Evolutionary conservation across 2,888 invertebrate species (phyloP).

Genomic region (Trissoscelio sp.): DNA sequence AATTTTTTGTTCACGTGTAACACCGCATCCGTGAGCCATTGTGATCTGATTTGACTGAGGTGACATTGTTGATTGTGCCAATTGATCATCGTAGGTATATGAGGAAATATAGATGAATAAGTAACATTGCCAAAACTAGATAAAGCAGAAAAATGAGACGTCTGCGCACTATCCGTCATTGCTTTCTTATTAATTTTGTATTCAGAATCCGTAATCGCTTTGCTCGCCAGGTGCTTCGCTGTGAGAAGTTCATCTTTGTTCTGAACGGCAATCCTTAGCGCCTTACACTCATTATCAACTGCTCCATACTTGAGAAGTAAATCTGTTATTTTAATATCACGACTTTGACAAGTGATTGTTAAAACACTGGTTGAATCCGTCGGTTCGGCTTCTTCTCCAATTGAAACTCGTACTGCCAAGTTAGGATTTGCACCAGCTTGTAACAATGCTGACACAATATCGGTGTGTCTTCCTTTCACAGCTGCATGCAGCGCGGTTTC

Average conservation of each 20-base stretch:
- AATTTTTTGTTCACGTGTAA: slow-evolving; percentile 93
- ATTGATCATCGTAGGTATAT: slow-evolving; percentile 93
- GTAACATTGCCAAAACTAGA: slow-evolving; percentile 87
- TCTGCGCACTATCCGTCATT: slow-evolving; percentile 87
- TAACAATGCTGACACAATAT: slow-evolving; percentile 88
- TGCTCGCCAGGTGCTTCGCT: slow-evolving; percentile 92
- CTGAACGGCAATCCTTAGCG: slow-evolving; percentile 90
- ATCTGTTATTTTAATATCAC: slow-evolving; percentile 90
- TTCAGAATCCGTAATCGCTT: slow-evolving; percentile 95
- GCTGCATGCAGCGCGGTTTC: slow-evolving; percentile 94
- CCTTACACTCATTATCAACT: slow-evolving; percentile 93
- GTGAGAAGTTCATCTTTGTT: slow-evolving; percentile 90
- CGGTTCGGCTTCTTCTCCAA: slow-evolving; percentile 83
- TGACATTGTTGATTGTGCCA: slow-evolving; percentile 94
- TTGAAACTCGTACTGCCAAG: slow-evolving; percentile 86
- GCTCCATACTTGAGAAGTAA: slow-evolving; percentile 92
- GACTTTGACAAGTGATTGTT: slow-evolving; percentile 88
- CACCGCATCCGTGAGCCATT: slow-evolving; percentile 94
- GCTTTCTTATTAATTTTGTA: slow-evolving; percentile 95
- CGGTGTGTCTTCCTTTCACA: slow-evolving; percentile 90
- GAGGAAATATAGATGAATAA: slow-evolving; percentile 92
- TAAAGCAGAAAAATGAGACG: slow-evolving; percentile 85
- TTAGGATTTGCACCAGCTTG: slow-evolving; percentile 93
- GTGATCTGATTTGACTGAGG: slow-evolving; percentile 89
- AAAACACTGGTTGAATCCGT: slow-evolving; percentile 83